Evolutionary conservation across 2,113 vertebrate species (phyloP), one percentile per base, ranked within the genome.

Genomic region (Uria lomvia): DNA sequence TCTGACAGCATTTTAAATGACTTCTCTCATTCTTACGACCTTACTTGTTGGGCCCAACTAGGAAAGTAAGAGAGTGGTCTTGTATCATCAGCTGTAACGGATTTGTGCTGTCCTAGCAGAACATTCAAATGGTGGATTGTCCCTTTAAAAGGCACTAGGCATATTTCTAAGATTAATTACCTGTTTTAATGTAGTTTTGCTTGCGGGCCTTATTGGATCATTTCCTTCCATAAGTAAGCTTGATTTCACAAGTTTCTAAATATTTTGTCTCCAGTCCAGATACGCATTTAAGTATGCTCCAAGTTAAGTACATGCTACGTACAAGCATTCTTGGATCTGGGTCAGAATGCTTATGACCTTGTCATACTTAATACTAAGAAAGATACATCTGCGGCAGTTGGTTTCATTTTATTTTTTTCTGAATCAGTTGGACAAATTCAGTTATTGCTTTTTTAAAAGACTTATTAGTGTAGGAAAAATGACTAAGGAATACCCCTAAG

Each of bases 301-400:
- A 59, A 43, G 65, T 80, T 49, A 55, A 71, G 49, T 49, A 47
- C 34, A 9, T 52, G 73, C 32, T 66, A 30, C 52, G 66, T 79
- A 85, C 73, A 62, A 92, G 42, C 58, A 53, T 47, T 93, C 62
- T 86, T 95, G 84, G 67, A 85, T 82, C 42, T 2, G 5, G 76
- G 74, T 85, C 77, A 95, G 94, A 91, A 75, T 23, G 20, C 53
- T 95, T 75, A 70, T 87, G 77, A 70, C 89, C 81, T 95, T 95
- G 94, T 91, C 74, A 34, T 65, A 36, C 56, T 75, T 78, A 30
- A 74, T 82, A 23, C 65, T 40, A 19, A 91, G 81, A 40, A 7
- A 89, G 27, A 59, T 47, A 53, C 34, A 76, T 36, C 45, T 47
- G 17, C 38, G 34, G 36, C 15, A 45, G 19, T 76, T 53, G 22